A percentile compares a stretch with the other conserved stretches of the same genome.
Evolutionary conservation across 2,113 vertebrate species (phyloP).

Genomic region (Coregonus clupeaformis): DNA sequence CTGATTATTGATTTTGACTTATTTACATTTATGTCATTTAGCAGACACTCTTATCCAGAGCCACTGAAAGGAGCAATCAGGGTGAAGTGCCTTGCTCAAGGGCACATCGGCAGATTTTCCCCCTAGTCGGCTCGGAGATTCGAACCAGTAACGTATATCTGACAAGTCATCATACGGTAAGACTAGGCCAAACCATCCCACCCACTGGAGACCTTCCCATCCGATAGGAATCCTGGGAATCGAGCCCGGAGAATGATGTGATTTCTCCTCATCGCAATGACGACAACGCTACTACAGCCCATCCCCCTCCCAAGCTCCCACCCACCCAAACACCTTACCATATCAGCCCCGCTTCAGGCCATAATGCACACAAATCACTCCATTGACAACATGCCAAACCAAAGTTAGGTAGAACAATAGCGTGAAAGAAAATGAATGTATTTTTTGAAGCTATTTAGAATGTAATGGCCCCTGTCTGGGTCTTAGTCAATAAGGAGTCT

Average conservation of each 20-base stretch:
- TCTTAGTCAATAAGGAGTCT: neutral
- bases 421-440: slow-evolving; percentile 27
- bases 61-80: no score
- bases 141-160: no score
- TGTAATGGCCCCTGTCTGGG: neutral
- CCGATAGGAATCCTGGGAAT: neutral
- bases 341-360: slow-evolving; percentile 36
- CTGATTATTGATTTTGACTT: no score
- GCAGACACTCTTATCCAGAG: no score
- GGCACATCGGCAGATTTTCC: no score
- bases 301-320: neutral
- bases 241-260: neutral
- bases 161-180: no score
- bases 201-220: no score
- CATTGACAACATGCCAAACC: slow-evolving; percentile 29
- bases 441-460: neutral
- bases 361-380: slow-evolving; percentile 17
- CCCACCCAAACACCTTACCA: neutral
- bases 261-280: neutral
- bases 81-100: no score
- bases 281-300: neutral
- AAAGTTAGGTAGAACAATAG: slow-evolving; percentile 20
- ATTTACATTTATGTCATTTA: no score
- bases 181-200: no score
- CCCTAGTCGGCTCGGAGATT: no score